Conservation (phyloP, 2,888 invertebrate genomes). For the Cerceris rybyensis region DNA sequence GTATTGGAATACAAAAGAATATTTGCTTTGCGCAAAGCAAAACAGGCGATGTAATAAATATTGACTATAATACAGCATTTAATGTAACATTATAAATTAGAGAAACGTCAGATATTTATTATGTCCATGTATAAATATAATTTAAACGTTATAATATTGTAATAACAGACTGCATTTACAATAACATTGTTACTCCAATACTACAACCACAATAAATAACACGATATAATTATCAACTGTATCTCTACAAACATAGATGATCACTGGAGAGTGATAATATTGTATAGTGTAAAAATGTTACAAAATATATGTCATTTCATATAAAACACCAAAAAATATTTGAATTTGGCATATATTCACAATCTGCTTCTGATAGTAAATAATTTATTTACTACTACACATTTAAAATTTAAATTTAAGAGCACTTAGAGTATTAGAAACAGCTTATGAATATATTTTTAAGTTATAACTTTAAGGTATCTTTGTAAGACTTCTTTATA, state of each 20-base stretch:
- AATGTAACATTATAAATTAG: constrained; percentile 35
- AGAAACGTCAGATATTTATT: constrained; percentile 40
- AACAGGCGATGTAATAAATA: constrained; percentile 47
- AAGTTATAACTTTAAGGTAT: constrained; percentile 45
- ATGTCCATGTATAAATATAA: constrained; percentile 48
- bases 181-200: constrained; percentile 27
- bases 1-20: constrained; percentile 40
- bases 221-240: constrained; percentile 25
- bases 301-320: constrained; percentile 43
- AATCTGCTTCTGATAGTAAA: constrained; percentile 20
- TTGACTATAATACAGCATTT: constrained; percentile 32
- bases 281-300: constrained; percentile 33
- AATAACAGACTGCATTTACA: constrained; percentile 12
- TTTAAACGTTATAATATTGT: constrained; percentile 28
- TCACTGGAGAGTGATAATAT: constrained; percentile 11
- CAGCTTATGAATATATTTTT: constrained; percentile 33
- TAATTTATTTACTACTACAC: constrained; percentile 3
- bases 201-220: constrained; percentile 36
- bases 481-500: constrained; percentile 31
- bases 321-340: constrained; percentile 44
- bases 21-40: constrained; percentile 24
- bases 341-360: constrained; percentile 36
- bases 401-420: constrained; percentile 9
- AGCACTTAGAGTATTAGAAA: constrained; percentile 26
- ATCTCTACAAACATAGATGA: constrained; percentile 22